Evolutionary conservation across 2,888 invertebrate genomes (phyloP).

Genomic region (Dryobota labecula): DNA sequence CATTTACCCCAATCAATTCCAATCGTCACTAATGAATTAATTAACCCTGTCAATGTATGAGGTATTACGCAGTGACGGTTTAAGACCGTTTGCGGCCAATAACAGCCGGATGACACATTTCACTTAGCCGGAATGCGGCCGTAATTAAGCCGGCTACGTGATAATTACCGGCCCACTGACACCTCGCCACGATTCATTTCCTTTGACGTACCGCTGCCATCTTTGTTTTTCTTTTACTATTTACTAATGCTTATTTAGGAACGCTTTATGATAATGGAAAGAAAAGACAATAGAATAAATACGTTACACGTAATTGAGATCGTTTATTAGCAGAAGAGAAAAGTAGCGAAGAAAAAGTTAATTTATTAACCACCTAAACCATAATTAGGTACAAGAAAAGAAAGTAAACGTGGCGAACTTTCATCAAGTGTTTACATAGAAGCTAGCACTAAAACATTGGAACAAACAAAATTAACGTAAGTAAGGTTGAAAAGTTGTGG

Average conservation of each 20-base stretch:
- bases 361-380: conserved; percentile 43
- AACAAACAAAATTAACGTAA: conserved; percentile 88
- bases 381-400: conserved; percentile 57
- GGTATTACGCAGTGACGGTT: conserved; percentile 62
- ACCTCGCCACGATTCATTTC: conserved; percentile 80
- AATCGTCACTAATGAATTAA: conserved; percentile 56
- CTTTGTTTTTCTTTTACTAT: conserved; percentile 78
- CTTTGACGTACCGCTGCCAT: conserved; percentile 72
- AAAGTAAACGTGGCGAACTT: conserved; percentile 55
- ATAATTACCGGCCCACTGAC: conserved; percentile 81
- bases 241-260: conserved; percentile 56
- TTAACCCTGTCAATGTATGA: conserved; percentile 61
- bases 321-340: conserved; percentile 43
- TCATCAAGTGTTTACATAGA: conserved; percentile 65
- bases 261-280: conserved; percentile 55
- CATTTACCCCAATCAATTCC: conserved; percentile 45
- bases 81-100: conserved; percentile 55
- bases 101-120: conserved; percentile 82
- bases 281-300: conserved; percentile 53
- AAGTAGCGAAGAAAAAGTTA: conserved; percentile 36
- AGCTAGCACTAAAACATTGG: conserved; percentile 72
- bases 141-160: conserved; percentile 85
- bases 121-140: conserved; percentile 80
- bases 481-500: conserved; percentile 86
- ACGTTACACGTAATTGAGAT: conserved; percentile 42